Evolutionary conservation across 2,113 vertebrate species (phyloP).

Genomic region (Clinocottus analis): DNA sequence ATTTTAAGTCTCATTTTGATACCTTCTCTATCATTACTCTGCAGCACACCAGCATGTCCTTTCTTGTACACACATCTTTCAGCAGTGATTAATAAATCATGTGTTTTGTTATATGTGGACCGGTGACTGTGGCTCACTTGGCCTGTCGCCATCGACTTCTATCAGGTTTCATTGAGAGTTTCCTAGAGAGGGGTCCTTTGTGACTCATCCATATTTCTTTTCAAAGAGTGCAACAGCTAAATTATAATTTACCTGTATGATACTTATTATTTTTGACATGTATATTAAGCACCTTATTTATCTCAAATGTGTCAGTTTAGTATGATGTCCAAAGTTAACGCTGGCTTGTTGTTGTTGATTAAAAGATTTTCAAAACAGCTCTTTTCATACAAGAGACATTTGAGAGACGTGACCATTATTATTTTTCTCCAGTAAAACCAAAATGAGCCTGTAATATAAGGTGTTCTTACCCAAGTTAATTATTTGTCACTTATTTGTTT

Average conservation of each 20-base stretch:
- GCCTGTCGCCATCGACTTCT: background rate
- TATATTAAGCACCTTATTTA: background rate
- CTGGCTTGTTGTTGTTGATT: background rate
- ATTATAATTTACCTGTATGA: background rate
- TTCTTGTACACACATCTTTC: constrained; percentile 22
- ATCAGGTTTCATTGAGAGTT: constrained; percentile 22
- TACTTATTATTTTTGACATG: background rate
- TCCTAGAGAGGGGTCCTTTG: constrained; percentile 21
- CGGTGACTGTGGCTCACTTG: constrained; percentile 1
- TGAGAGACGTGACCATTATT: background rate
- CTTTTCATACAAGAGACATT: background rate
- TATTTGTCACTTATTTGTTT: background rate
- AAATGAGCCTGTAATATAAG: background rate
- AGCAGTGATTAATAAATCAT: constrained; percentile 57
- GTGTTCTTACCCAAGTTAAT: too few species aligned
- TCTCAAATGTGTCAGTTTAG: background rate
- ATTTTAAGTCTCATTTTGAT: background rate
- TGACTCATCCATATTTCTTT: background rate
- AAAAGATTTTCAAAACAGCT: background rate
- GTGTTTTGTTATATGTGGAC: constrained; percentile 23
- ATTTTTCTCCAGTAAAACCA: background rate
- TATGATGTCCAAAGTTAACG: background rate
- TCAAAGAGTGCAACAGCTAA: background rate
- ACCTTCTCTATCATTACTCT: background rate
- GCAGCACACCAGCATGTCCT: constrained; percentile 8